Evolutionary conservation across 2,113 vertebrate species (phyloP).

Genomic region (Monopterus albus): DNA sequence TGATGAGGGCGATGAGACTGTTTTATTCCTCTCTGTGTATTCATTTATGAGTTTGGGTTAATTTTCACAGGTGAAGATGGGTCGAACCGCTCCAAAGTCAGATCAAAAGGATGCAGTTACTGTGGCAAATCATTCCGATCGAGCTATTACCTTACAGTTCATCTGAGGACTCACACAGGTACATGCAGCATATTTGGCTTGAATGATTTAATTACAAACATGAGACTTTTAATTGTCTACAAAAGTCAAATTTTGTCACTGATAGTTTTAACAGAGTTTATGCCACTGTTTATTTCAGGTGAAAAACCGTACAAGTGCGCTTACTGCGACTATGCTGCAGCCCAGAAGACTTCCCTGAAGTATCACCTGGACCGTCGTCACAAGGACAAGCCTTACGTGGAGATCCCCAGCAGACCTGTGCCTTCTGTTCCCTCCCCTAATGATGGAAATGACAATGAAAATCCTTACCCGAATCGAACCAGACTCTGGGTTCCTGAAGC

Average conservation of each 20-base stretch:
- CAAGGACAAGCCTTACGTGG: conserved; percentile 86
- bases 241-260: neutral
- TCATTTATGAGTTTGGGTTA: neutral
- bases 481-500: conserved; percentile 74
- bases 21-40: neutral
- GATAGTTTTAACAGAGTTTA: neutral
- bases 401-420: conserved; percentile 65
- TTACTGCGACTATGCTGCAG: conserved; percentile 95
- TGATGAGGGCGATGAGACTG: no score
- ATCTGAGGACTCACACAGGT: conserved; percentile 99
- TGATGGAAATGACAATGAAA: conserved; percentile 41
- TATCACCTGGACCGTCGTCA: conserved; percentile 96
- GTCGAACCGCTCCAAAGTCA: conserved; percentile 86
- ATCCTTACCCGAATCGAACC: conserved; percentile 71
- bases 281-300: conserved; percentile 81
- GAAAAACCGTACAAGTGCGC: conserved; percentile 97
- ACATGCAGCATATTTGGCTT: conserved; percentile 11
- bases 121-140: conserved; percentile 97
- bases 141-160: conserved; percentile 99
- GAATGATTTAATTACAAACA: neutral
- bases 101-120: conserved; percentile 93
- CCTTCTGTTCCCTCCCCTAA: conserved; percentile 44
- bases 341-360: conserved; percentile 95
- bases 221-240: neutral
- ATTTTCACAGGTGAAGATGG: conserved; percentile 85